Percentiles rank a stretch among this genome's conserved stretches.
Evolutionary conservation across 2,888 invertebrate genomes (phyloP).

Genomic region (Apoda limacodes): DNA sequence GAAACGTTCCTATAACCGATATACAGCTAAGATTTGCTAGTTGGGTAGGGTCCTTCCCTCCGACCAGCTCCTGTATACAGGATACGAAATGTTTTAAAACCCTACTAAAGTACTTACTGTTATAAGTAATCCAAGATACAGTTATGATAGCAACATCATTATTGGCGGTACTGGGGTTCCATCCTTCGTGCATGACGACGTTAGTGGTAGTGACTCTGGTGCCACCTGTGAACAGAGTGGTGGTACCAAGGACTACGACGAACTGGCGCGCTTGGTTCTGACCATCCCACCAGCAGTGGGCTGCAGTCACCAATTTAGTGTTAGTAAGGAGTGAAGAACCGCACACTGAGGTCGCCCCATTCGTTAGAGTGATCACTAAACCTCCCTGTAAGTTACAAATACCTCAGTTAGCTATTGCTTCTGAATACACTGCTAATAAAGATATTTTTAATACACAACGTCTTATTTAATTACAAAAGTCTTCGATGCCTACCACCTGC

Average conservation of each 20-base stretch:
- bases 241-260: slow-evolving; percentile 31
- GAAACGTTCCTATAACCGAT: too few species aligned
- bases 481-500: too few species aligned
- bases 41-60: too few species aligned
- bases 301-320: slow-evolving; percentile 29
- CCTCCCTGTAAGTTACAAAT: too few species aligned
- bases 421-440: too few species aligned
- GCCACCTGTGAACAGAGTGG: slow-evolving; percentile 27
- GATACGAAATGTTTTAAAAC: too few species aligned
- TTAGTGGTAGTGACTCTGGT: slow-evolving; percentile 23
- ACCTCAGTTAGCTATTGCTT: too few species aligned
- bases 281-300: slow-evolving; percentile 33
- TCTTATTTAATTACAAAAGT: too few species aligned
- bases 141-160: slow-evolving; percentile 30
- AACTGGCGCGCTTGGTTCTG: slow-evolving; percentile 28
- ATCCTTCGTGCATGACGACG: slow-evolving; percentile 26
- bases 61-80: too few species aligned
- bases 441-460: too few species aligned
- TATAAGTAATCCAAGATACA: slow-evolving; percentile 19
- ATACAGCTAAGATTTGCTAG: too few species aligned
- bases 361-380: slow-evolving; percentile 26
- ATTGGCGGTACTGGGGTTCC: slow-evolving; percentile 15
- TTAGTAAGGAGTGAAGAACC: slow-evolving; percentile 34
- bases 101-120: too few species aligned
- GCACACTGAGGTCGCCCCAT: slow-evolving; percentile 28